Conservation (phyloP, 1,140 invertebrate genomes). For the Ips typographus region DNA sequence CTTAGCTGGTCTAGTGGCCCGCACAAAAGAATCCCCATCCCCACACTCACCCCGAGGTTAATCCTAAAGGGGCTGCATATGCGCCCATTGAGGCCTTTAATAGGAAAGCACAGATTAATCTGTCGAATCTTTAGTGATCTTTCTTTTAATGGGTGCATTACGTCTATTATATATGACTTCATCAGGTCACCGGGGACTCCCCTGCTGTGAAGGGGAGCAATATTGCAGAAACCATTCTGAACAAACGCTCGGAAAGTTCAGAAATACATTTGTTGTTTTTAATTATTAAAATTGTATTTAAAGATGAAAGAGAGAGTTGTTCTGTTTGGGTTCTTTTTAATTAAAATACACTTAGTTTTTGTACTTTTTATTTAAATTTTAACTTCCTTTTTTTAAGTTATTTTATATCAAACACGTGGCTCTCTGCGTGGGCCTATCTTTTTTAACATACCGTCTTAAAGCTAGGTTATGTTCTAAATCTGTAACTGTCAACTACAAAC, state of each 20-base stretch:
- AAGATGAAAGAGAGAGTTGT: background rate
- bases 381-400: background rate
- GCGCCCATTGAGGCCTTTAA: conserved; percentile 45
- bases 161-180: conserved; percentile 46
- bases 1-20: conserved; percentile 14
- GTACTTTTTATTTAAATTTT: too few relatives aligned
- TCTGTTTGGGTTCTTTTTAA: too few relatives aligned
- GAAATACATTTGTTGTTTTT: background rate
- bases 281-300: background rate
- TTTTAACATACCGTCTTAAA: too few relatives aligned
- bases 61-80: conserved; percentile 38
- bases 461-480: too few relatives aligned
- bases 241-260: background rate
- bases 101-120: conserved; percentile 47
- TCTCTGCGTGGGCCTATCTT: too few relatives aligned
- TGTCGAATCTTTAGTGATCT: conserved; percentile 43
- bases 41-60: conserved; percentile 24
- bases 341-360: too few relatives aligned
- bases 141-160: conserved; percentile 45
- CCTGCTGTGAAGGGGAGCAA: conserved; percentile 4
- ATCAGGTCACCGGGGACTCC: conserved; percentile 26
- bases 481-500: too few relatives aligned
- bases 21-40: conserved; percentile 12
- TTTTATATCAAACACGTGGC: too few relatives aligned
- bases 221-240: background rate